A percentile compares a stretch with the other conserved stretches of the same genome.
phyloP scores from a whole-genome alignment of 2,888 invertebrate genomes.

The Platynereis dumerilii region DNA sequence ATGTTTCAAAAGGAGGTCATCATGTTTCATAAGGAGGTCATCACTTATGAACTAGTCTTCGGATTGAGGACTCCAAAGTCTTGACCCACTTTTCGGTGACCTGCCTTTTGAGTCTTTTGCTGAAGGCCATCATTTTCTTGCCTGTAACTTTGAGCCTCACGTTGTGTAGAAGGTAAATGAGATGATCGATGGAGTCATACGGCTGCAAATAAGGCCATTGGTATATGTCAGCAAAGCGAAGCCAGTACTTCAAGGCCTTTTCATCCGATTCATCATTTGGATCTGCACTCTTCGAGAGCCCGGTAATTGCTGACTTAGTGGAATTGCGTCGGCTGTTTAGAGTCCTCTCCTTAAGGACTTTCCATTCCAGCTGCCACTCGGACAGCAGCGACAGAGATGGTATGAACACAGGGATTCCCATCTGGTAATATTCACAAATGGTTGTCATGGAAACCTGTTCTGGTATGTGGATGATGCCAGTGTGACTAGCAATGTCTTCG shows the following conservation, averaged over 20 bases:
- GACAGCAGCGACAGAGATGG: not conserved
- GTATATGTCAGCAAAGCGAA: not conserved
- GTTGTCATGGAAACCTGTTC: slow-evolving; percentile 12
- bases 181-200: slow-evolving; percentile 2
- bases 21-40: too few species aligned
- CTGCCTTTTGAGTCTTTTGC: not conserved
- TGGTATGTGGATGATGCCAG: slow-evolving; percentile 19
- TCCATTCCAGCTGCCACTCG: not conserved
- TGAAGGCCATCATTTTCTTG: not conserved
- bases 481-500: slow-evolving; percentile 10
- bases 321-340: not conserved
- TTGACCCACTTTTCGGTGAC: slow-evolving; percentile 1
- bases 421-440: slow-evolving; percentile 7
- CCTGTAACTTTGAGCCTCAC: not conserved
- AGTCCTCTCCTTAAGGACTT: not conserved
- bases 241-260: not conserved
- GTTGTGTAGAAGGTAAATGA: not conserved
- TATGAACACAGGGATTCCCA: not conserved
- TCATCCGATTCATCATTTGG: slow-evolving; percentile 4
- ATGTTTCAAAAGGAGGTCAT: too few species aligned
- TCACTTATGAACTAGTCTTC: too few species aligned
- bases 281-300: not conserved
- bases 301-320: not conserved
- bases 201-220: slow-evolving; percentile 7
- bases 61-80: too few species aligned